phyloP scores from a whole-genome alignment of 2,797 vertebrate species.

The Prunella strophiata region DNA sequence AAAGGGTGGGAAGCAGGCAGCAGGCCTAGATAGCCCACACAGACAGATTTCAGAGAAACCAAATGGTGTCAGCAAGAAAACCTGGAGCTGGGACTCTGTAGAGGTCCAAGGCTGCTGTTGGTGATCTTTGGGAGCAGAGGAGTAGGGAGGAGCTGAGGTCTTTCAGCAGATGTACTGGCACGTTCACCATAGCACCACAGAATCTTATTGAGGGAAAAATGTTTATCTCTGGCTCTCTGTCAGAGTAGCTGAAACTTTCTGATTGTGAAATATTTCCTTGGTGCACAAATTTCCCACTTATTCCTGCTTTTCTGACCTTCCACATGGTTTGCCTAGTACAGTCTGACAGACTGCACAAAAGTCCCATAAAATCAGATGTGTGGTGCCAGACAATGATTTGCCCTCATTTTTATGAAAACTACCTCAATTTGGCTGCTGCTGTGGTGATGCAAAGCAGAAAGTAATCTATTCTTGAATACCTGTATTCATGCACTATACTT shows the following conservation, averaged over 20 bases:
- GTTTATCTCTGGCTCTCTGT: background rate
- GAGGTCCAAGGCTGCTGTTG: background rate
- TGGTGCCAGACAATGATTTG: constrained; percentile 18
- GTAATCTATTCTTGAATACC: constrained; percentile 41
- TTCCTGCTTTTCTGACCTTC: background rate
- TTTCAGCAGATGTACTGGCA: constrained; percentile 37
- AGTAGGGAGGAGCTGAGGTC: background rate
- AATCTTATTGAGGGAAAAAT: background rate
- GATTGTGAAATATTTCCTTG: background rate
- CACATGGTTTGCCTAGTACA: background rate
- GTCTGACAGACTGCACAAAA: background rate
- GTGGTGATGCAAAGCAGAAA: constrained; percentile 24
- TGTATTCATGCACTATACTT: background rate
- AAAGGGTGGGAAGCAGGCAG: background rate
- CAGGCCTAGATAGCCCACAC: constrained; percentile 36
- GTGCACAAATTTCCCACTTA: background rate
- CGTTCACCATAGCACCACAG: background rate
- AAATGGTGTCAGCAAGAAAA: background rate
- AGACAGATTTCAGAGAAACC: constrained; percentile 2
- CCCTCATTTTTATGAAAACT: constrained; percentile 49
- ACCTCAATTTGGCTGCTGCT: constrained; percentile 34
- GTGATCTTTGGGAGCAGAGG: background rate
- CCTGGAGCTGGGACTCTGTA: background rate
- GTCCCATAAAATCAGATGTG: background rate
- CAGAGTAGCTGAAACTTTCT: background rate